phyloP scores from a whole-genome alignment of 2,113 vertebrate genomes.

The Pseudopodoces humilis region DNA sequence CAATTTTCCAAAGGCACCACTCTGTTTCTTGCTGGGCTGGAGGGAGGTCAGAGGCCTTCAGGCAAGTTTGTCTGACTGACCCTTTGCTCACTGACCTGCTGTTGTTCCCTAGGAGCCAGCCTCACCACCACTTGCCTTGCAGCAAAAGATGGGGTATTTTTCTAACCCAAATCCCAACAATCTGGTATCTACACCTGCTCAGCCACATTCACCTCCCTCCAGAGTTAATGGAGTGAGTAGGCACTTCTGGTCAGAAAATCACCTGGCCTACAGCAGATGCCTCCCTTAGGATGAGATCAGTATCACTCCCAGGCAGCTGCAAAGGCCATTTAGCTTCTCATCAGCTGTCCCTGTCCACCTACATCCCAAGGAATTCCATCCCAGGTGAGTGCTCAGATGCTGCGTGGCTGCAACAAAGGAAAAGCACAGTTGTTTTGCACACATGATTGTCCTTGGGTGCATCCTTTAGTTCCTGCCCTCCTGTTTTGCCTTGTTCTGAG shows the following conservation, averaged over 20 bases:
- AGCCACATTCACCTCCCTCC: background rate
- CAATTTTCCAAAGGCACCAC: background rate
- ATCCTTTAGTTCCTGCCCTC: background rate
- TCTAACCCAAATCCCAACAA: background rate
- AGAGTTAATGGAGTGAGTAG: background rate
- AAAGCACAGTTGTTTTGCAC: background rate
- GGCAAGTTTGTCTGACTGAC: background rate
- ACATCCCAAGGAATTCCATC: background rate
- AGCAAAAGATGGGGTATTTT: background rate
- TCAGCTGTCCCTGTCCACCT: background rate
- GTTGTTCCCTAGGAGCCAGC: background rate
- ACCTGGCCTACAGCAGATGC: constrained; percentile 3
- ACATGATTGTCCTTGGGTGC: background rate
- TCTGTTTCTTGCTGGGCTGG: background rate
- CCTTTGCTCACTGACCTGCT: background rate
- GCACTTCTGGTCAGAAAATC: background rate
- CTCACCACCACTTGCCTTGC: background rate
- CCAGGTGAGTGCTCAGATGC: background rate
- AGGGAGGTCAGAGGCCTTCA: background rate
- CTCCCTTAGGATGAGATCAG: constrained; percentile 6
- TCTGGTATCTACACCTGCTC: constrained; percentile 18
- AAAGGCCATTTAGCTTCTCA: background rate
- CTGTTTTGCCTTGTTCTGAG: background rate
- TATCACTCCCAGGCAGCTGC: background rate
- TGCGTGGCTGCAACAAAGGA: background rate